These are phyloP conservation scores for Castor canadensis DNA, from an alignment of 2,113 vertebrate species.

Conservation along the genomic window DNA sequence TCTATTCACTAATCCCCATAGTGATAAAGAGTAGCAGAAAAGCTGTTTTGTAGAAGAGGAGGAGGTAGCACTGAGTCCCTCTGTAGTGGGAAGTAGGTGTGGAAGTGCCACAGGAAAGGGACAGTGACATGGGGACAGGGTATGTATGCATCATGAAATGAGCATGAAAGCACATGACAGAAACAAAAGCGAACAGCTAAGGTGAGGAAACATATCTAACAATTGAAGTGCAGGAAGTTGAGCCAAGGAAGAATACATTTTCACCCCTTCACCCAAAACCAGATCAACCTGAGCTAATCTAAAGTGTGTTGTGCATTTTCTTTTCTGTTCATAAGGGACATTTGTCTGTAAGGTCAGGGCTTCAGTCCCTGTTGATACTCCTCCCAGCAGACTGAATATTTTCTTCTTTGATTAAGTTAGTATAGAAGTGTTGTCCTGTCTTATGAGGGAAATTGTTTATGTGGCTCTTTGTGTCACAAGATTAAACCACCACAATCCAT, in stretches of 20 bases:
- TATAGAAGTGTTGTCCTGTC: not conserved
- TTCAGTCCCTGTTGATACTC: not conserved
- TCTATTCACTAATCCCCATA: not conserved
- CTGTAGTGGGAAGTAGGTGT: not conserved
- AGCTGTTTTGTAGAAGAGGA: not conserved
- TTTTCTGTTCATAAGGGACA: not conserved
- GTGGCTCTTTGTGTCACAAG: constrained; percentile 33
- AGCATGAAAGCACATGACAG: not conserved
- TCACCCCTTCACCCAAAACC: not conserved
- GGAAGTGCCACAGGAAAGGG: not conserved
- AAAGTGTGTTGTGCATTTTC: not conserved
- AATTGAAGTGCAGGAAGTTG: not conserved
- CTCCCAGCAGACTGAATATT: not conserved
- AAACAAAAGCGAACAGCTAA: not conserved
- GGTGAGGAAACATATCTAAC: not conserved
- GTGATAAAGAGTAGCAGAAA: not conserved
- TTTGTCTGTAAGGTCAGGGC: not conserved
- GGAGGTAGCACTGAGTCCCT: not conserved
- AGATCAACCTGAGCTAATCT: not conserved
- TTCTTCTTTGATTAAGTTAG: constrained; percentile 41
- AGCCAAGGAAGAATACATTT: not conserved
- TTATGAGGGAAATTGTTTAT: constrained; percentile 25
- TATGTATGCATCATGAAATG: not conserved
- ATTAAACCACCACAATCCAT: constrained; percentile 35
- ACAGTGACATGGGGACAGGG: not conserved